Evolutionary conservation across 2,888 invertebrate genomes (phyloP).

Genomic region (Lampropteryx suffumata): DNA sequence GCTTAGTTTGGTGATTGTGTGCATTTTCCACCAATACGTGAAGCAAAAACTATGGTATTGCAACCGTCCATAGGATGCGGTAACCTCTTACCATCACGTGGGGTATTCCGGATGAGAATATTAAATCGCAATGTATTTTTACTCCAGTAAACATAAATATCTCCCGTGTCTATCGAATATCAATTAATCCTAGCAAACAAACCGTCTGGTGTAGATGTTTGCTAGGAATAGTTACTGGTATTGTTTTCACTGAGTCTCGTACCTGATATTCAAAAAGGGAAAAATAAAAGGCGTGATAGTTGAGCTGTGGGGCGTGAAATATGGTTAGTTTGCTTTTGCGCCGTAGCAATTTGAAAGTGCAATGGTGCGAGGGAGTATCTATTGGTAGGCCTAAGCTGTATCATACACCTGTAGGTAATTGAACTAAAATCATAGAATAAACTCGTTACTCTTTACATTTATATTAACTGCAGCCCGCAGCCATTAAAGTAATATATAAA

Average conservation of each 20-base stretch:
- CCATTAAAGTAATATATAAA: too few species aligned
- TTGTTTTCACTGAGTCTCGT: constrained; percentile 40
- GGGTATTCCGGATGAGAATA: too few species aligned
- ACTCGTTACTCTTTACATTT: too few species aligned
- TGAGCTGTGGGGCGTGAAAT: constrained; percentile 49
- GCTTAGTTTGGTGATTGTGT: too few species aligned
- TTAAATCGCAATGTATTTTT: too few species aligned
- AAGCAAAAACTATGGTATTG: too few species aligned
- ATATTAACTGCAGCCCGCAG: too few species aligned
- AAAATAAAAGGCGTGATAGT: constrained; percentile 35
- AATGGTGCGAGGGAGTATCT: constrained; percentile 34
- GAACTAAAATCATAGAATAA: too few species aligned
- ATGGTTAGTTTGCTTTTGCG: constrained; percentile 51
- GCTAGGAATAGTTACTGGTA: constrained; percentile 30
- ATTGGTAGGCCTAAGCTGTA: too few species aligned
- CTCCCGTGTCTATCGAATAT: constrained; percentile 39
- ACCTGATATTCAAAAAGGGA: constrained; percentile 41
- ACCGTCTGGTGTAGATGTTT: constrained; percentile 37
- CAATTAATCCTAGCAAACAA: constrained; percentile 46
- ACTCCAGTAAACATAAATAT: constrained; percentile 28
- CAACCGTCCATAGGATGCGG: too few species aligned
- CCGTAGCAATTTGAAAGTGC: constrained; percentile 51
- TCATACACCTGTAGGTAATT: background rate
- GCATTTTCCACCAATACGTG: too few species aligned
- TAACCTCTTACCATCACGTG: too few species aligned